Evolutionary conservation across 1,140 invertebrate species (phyloP), one percentile per base, ranked within the genome.

Genomic region (Oreohelix idahoensis): DNA sequence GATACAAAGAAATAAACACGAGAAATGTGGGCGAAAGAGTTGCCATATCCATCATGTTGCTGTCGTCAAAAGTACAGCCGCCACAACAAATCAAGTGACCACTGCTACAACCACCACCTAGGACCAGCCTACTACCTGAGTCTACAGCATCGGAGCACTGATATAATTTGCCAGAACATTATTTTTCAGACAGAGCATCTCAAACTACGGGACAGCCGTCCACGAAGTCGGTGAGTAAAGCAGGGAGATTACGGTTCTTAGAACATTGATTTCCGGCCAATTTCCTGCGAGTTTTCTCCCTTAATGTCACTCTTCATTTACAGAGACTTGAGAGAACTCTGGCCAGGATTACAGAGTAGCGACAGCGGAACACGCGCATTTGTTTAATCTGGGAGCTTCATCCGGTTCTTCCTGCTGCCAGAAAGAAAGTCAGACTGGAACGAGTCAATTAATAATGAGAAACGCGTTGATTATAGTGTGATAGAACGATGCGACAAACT

Each of bases 301-400:
- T 71, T 81, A 81, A 81, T 81, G 79, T 81, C 79, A 81, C 79
- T 81, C 79, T 81, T 81, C 79, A 81, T 81, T 81, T 81, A 81
- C 63, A 32, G 36, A 42, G 79, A n/a, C 69, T 81, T 20, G 66
- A 35, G 66, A 23, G 42, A 81, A 81, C 36, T 81, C 36, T 81
- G 79, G 13, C 38, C 63, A 36, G 69, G 79, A 81, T 81, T 81
- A 81, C 58, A 79, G 79, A 71, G 63, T 36, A 32, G n/a, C 35
- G 63, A 70, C 79, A 81, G 39, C 79, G 79, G 79, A 81, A 81
- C 79, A 71, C 63, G 79, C 63, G 79, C 38, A 81, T 81, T 81
- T 81, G 79, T 81, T 81, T 81, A 81, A 81, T 70, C 79, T 81
- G n/a, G 66, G 77, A 79, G 15, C 53, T 79, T 79, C 58, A 66